A percentile compares a stretch with the other conserved stretches of the same genome.
These are phyloP conservation scores for Epirrita christyi DNA, from an alignment of 2,888 invertebrate species.

Conservation along the genomic window DNA sequence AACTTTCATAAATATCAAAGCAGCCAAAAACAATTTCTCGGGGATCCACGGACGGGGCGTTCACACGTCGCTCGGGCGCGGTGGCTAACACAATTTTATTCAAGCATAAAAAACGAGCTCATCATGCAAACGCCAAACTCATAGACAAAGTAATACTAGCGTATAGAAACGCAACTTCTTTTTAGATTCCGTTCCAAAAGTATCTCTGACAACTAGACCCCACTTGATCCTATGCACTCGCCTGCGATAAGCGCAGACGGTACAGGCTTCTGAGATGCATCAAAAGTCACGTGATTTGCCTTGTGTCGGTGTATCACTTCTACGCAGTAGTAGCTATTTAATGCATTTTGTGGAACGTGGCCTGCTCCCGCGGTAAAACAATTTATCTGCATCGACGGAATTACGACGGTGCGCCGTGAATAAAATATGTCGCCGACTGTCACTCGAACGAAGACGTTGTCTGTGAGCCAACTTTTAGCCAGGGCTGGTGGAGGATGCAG, in stretches of 20 bases:
- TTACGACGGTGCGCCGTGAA: constrained; percentile 81
- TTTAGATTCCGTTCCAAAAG: background rate
- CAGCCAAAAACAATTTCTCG: constrained; percentile 79
- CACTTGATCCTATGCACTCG: background rate
- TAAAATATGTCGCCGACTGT: constrained; percentile 84
- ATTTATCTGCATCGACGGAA: constrained; percentile 85
- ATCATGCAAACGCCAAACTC: constrained; percentile 84
- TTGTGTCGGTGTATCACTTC: background rate
- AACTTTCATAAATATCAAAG: constrained; percentile 82
- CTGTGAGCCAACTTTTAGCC: constrained; percentile 45
- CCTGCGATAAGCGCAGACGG: background rate
- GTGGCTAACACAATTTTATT: constrained; percentile 84
- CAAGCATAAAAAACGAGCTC: constrained; percentile 83
- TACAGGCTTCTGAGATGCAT: background rate
- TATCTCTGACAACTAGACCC: background rate
- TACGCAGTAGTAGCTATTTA: constrained; percentile 8
- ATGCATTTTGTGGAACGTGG: constrained; percentile 65
- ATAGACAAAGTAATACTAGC: constrained; percentile 3
- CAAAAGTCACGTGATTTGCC: background rate
- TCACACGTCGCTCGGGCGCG: constrained; percentile 72
- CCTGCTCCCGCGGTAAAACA: constrained; percentile 81
- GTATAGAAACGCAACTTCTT: constrained; percentile 18
- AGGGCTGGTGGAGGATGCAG: constrained; percentile 50
- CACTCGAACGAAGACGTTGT: constrained; percentile 71
- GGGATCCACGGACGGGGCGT: constrained; percentile 63